Evolutionary conservation across 1,140 invertebrate species (phyloP), one percentile per base, ranked within the genome.

Genomic region (Heliconius melpomene): DNA sequence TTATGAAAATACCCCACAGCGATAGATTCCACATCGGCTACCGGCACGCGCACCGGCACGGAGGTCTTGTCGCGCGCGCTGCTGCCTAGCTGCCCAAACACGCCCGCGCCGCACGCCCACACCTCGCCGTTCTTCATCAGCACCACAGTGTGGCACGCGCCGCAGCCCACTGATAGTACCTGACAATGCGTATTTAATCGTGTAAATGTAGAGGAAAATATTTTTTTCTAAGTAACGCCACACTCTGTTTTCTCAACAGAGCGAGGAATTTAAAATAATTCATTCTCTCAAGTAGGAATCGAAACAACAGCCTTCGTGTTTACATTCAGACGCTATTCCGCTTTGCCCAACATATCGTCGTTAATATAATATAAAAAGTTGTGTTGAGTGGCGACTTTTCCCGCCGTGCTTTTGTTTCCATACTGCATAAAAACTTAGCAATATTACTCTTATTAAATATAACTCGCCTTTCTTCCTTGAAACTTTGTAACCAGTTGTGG

Each of bases 1-100:
- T 86, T 93, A 60, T 93, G 91, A 72, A 93, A 93, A 77, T 94
- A 93, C 9, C 91, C 91, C 0, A 87, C 88, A 11, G 92, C 90
- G 75, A 93, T 87, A 11, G 18, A n/a, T 1, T 76, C 75, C 1
- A 85, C 82, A 20, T 90, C 90, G 0, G 83, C 82, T 6, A 94
- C 57, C 1, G 79, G 54, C 9, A 93, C 89, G 2, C 87, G 82
- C 18, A 88, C 66, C 0, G 90, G 89, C 57, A 91, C 29, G 0
- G 91, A 85, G 38, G 83, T 81, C 85, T 94, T 94, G n/a, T 88
- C 78, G 2, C 91, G 77, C 0, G n/a, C 54, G 40, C 89, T 89
- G 38, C 74, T 54, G 75, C 90, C 92, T 13, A 94, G 83, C 77
- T 94, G 92, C 0, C 91, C 92, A 83, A 93, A 93, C 78, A 90